Evolutionary conservation across 1,140 invertebrate species (phyloP), one percentile per base, ranked within the genome.

Genomic region (Cataglyphis hispanica): DNA sequence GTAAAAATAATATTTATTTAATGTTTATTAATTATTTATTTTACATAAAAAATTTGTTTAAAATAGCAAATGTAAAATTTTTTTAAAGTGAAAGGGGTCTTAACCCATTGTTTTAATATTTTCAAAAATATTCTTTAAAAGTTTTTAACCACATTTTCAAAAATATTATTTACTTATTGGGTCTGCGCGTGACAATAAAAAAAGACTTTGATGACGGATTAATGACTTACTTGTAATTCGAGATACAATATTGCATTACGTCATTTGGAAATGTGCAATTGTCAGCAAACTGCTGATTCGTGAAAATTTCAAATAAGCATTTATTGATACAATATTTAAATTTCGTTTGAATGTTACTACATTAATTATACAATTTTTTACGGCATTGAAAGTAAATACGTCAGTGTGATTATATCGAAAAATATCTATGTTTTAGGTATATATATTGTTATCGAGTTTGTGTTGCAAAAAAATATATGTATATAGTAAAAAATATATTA

Each of bases 301-400:
- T n/a, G 4, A 76, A 76, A 63, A 43, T 43, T 25, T 11, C n/a
- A 19, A 19, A 16, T 76, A 60, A 61, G 34, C 27, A 37, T 27
- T 31, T 19, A 19, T 53, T 22, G n/a, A 8, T 56, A 67, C 10
- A 7, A n/a, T n/a, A 76, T 53, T 2, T 34, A 37, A 53, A 25
- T 77, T 61, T 27, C 5, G 3, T 22, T 67, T 22, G 19, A 67
- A 13, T n/a, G 1, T 3, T 25, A 16, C 19, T 1, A 34, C 46
- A 0, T 43, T 31, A 63, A 8, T 37, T 43, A 43, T 11, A 0
- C 13, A 76, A 76, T 77, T 63, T 63, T 64, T 75, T 77, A 50
- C 6, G 31, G n/a, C n/a, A 6, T 7, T 76, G 1, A 61, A 76
- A 58, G 5, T 13, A 75, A 37, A 37, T 8, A 6, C 4, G 11